Conservation (phyloP, 2,797 vertebrate genomes). For the Natrix natrix region DNA sequence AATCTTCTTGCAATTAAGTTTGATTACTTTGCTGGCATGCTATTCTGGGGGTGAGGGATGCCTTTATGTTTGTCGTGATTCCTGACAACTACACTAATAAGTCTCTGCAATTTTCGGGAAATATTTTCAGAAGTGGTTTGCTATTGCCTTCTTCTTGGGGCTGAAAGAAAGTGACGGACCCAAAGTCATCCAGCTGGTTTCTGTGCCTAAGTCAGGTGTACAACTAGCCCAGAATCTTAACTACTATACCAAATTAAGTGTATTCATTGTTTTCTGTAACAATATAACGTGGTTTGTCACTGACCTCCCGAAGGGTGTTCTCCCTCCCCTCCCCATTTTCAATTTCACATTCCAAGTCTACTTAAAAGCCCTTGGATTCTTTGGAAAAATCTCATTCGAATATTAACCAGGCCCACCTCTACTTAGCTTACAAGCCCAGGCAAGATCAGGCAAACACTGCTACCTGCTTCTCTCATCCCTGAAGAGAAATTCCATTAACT, state of each 20-base stretch:
- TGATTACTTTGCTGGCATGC: background rate
- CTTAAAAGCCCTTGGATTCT: background rate
- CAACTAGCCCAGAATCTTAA: background rate
- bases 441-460: background rate
- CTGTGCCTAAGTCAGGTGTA: background rate
- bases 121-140: background rate
- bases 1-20: background rate
- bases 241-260: background rate
- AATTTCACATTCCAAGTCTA: background rate
- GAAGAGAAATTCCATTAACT: background rate
- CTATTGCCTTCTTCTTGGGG: background rate
- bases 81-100: background rate
- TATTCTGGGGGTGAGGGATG: background rate
- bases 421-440: background rate
- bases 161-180: background rate
- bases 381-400: background rate
- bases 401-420: background rate
- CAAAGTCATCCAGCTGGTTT: background rate
- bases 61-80: background rate
- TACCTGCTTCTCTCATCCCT: background rate
- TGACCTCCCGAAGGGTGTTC: background rate
- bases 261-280: background rate
- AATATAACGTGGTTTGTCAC: background rate
- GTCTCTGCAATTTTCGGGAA: background rate
- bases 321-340: background rate